Evolutionary conservation across 1,140 invertebrate genomes (phyloP), one percentile per base, ranked within the genome.

Genomic region (Telenomus remus): DNA sequence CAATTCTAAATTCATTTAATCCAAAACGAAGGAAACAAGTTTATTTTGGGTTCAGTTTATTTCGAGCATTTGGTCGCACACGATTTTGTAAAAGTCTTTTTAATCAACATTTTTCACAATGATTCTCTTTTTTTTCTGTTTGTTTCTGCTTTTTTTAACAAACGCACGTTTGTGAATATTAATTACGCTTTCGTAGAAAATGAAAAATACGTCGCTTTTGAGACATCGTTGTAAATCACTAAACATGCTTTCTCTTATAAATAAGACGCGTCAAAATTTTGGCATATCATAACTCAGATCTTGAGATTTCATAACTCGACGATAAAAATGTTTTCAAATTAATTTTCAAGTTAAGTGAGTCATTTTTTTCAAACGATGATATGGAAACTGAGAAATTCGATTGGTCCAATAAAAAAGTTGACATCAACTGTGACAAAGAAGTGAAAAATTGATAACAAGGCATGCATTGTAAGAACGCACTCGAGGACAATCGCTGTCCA

Each of bases 371-470:
- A n/a, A n/a, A n/a, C n/a, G n/a, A n/a, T n/a, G n/a, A n/a, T n/a
- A n/a, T n/a, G n/a, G n/a, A n/a, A n/a, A n/a, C n/a, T n/a, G n/a
- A n/a, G n/a, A n/a, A n/a, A n/a, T n/a, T n/a, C n/a, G n/a, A n/a
- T n/a, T n/a, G n/a, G n/a, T n/a, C n/a, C n/a, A n/a, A n/a, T n/a
- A n/a, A n/a, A n/a, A n/a, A n/a, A n/a, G n/a, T 44, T 10, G 11
- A 47, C 51, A 33, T 68, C 68, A 68, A 75, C 42, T 37, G 14
- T 39, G 47, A 48, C 10, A n/a, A n/a, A n/a, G 53, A 46, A 13
- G 55, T 69, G 73, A 61, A 76, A 79, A 71, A 71, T 53, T 79
- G 56, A 74, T 76, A 63, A 74, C 51, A 61, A 76, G 63, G 56
- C 44, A 43, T 42, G 66, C 66, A 71, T 69, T 61, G 51, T 75